phyloP scores from a whole-genome alignment of 2,113 vertebrate species.

The Plectropomus leopardus region DNA sequence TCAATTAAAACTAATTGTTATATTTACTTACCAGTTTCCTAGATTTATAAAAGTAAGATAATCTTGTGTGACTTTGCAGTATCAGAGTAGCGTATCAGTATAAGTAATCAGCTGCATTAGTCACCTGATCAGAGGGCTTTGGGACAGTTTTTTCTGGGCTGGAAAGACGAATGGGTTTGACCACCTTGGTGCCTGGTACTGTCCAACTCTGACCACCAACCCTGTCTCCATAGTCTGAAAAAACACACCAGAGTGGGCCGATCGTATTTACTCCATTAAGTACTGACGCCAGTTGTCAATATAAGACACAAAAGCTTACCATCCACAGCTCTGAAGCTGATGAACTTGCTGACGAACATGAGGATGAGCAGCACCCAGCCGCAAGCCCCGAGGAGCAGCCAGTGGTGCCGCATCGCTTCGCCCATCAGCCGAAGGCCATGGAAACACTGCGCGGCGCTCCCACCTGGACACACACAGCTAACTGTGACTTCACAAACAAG shows the following conservation, averaged over 20 bases:
- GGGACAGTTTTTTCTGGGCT: constrained; percentile 74
- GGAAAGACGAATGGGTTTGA: constrained; percentile 67
- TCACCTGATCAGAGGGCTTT: constrained; percentile 86
- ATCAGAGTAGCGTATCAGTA: too few relatives aligned
- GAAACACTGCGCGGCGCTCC: constrained; percentile 1
- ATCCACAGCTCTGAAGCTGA: constrained; percentile 91
- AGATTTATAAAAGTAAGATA: too few relatives aligned
- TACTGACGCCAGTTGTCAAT: not conserved
- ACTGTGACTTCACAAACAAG: too few relatives aligned
- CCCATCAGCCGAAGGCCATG: constrained; percentile 72
- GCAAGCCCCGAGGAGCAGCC: constrained; percentile 95
- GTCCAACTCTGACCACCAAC: constrained; percentile 83
- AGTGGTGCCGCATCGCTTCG: constrained; percentile 95
- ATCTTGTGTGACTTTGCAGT: too few relatives aligned
- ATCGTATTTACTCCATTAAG: not conserved
- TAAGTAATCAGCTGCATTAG: not conserved
- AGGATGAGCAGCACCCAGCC: constrained; percentile 98
- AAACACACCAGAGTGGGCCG: not conserved
- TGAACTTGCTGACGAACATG: constrained; percentile 95
- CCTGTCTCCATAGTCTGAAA: constrained; percentile 88
- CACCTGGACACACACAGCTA: constrained; percentile 21
- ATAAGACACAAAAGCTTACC: constrained; percentile 80
- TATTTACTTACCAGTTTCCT: too few relatives aligned
- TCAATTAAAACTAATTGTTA: too few relatives aligned
- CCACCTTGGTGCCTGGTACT: constrained; percentile 82